A percentile compares a stretch with the other conserved stretches of the same genome.
Evolutionary conservation across 2,113 vertebrate genomes (phyloP).

Genomic region (Natator depressus): DNA sequence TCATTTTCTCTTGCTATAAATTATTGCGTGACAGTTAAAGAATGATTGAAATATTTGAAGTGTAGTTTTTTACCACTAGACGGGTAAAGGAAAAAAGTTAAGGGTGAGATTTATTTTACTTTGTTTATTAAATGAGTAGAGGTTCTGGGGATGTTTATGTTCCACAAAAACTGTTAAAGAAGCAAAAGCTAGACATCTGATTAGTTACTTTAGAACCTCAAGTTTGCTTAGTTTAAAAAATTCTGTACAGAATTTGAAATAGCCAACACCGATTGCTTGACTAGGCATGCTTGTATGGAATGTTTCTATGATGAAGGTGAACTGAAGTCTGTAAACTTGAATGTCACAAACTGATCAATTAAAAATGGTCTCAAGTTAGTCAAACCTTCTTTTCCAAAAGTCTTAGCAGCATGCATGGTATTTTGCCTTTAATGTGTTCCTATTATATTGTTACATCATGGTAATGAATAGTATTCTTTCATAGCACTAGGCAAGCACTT

Average conservation of each 20-base stretch:
- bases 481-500: background rate
- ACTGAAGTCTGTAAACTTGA: background rate
- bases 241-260: background rate
- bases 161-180: background rate
- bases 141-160: background rate
- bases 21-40: background rate
- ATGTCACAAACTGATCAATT: background rate
- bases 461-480: background rate
- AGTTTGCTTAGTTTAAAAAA: background rate
- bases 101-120: background rate
- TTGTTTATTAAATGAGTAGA: background rate
- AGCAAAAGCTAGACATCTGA: background rate
- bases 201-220: background rate
- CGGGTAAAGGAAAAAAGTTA: background rate
- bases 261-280: background rate
- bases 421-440: background rate
- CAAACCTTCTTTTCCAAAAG: background rate
- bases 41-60: background rate
- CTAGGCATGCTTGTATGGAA: rapidly evolving
- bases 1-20: background rate
- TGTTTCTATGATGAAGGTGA: rapidly evolving
- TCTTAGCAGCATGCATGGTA: background rate
- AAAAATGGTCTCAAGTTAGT: background rate
- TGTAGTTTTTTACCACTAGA: background rate
- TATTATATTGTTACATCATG: background rate